Conservation (phyloP, 2,888 invertebrate species). For the Corbicula japonica region DNA sequence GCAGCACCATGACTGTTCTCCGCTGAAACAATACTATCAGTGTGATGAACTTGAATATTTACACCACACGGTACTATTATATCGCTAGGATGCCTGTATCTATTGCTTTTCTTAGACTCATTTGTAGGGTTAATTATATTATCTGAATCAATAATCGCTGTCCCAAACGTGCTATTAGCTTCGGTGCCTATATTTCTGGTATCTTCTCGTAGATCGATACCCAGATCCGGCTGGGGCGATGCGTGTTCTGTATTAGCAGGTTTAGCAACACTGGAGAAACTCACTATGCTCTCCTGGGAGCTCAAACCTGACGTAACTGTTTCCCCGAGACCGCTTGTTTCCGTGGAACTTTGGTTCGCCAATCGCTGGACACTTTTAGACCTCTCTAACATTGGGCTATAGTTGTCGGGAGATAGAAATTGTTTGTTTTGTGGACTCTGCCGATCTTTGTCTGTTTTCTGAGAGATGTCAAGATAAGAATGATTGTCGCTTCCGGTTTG, state of each 20-base stretch:
- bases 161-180: constrained; percentile 58
- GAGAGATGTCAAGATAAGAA: too few species aligned
- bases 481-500: background rate
- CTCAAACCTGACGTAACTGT: constrained; percentile 81
- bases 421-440: constrained; percentile 12
- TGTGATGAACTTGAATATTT: constrained; percentile 21
- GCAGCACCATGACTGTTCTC: constrained; percentile 26
- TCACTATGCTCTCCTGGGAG: constrained; percentile 81
- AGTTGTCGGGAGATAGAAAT: constrained; percentile 18
- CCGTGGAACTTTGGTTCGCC: constrained; percentile 82
- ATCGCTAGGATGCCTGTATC: constrained; percentile 25
- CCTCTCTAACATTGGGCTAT: constrained; percentile 20
- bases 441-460: background rate
- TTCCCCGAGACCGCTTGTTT: constrained; percentile 82
- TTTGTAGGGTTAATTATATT: constrained; percentile 54
- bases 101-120: constrained; percentile 40
- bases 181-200: constrained; percentile 40
- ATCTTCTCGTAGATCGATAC: constrained; percentile 62
- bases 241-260: constrained; percentile 22
- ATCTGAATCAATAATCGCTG: constrained; percentile 54
- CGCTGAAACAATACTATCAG: constrained; percentile 15
- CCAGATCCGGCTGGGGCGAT: constrained; percentile 47
- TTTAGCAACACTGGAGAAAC: constrained; percentile 62
- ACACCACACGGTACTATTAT: constrained; percentile 23
- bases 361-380: constrained; percentile 59